These are phyloP conservation scores for Stylophora pistillata DNA, from an alignment of 64 coral and sea anemone species.

Conservation along the genomic window DNA sequence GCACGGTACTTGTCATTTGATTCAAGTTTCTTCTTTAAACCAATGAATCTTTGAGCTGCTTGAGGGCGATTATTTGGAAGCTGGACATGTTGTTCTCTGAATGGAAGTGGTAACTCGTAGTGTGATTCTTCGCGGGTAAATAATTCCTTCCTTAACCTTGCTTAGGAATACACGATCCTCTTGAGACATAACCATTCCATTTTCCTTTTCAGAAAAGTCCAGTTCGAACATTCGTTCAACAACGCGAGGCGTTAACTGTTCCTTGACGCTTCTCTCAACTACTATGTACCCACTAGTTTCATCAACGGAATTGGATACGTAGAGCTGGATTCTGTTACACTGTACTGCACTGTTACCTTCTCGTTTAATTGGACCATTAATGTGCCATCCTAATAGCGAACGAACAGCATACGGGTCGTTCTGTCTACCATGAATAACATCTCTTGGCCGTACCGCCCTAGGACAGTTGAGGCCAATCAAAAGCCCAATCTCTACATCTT, in stretches of 20 bases:
- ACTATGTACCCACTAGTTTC: neutral
- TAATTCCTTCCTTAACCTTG: constrained; percentile 17
- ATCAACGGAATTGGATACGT: neutral
- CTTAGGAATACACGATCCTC: constrained; percentile 19
- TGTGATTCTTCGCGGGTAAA: too few species aligned
- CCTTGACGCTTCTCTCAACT: neutral
- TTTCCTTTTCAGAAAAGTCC: constrained; percentile 38
- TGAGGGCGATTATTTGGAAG: too few species aligned
- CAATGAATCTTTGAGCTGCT: too few species aligned
- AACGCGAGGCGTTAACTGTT: neutral
- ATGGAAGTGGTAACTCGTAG: too few species aligned
- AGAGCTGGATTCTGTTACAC: neutral
- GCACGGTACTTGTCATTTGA: too few species aligned
- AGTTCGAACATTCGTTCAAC: constrained; percentile 50
- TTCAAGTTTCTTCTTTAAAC: too few species aligned
- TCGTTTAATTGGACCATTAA: neutral
- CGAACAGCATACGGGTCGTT: constrained; percentile 25
- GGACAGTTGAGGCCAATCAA: constrained; percentile 50
- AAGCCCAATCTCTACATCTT: constrained; percentile 49
- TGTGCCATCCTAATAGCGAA: constrained; percentile 33
- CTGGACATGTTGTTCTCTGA: too few species aligned
- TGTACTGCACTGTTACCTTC: neutral
- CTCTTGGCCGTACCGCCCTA: constrained; percentile 32
- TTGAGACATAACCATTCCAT: neutral
- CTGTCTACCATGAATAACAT: constrained; percentile 18